Evolutionary conservation across 2,113 vertebrate genomes (phyloP), one percentile per base, ranked within the genome.

Genomic region (Lucifuga dentata): DNA sequence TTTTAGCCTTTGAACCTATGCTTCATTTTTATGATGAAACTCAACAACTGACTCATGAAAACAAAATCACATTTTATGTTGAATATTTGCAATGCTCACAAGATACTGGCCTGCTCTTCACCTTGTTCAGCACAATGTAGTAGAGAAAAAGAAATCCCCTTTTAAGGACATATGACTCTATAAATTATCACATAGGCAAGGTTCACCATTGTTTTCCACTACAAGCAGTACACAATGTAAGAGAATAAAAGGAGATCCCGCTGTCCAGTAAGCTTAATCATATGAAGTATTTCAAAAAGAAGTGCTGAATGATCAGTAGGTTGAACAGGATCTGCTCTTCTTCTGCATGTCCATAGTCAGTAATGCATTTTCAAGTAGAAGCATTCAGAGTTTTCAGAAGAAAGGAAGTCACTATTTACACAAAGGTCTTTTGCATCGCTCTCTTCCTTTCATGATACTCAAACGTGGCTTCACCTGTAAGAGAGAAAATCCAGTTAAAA

Each of bases 401-500:
- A 76, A 76, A 77, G 29, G 63, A 57, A 69, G 80, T 86, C 83
- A 87, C 62, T 91, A 91, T 91, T 84, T 89, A 91, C 88, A 91
- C 69, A 38, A 83, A 77, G 72, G 67, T 80, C 80, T 71, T 72
- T 59, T 62, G 66, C 53, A 8, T 69, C 26, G 11, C 24, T 38
- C 29, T 64, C 33, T 49, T 74, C 64, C 55, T 71, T 21, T 48
- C 11, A 66, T 48, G 56, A 48, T 56, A 43, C 50, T 10, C 41
- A 60, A 3, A 81, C 90, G 91, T 76, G 79, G 86, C 51, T 91
- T 94, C 86, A 92, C 93, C 95, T 97, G 90, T 13, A 88, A 89
- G 64, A 60, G 83, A 89, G 85, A 74, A 87, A 73, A 91, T 50
- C 46, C 45, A 44, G 26, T 29, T 29, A 5, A 29, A 29, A 29